phyloP scores from a whole-genome alignment of 23 tunicate genomes.

The Diplosoma virens region DNA sequence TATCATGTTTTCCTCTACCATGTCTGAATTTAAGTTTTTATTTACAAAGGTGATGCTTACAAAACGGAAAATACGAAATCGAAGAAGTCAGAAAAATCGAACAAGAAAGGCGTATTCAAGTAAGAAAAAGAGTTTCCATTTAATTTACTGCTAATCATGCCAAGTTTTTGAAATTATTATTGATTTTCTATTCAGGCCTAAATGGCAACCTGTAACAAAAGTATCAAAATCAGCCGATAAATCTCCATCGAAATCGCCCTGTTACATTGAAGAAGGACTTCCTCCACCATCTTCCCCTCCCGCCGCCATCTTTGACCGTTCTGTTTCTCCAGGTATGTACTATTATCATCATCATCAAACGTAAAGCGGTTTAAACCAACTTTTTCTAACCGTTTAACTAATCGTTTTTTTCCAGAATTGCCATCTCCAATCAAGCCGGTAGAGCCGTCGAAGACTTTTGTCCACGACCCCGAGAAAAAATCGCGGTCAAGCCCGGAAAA shows the following conservation, averaged over 20 bases:
- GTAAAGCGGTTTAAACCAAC: background rate
- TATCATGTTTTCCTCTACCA: background rate
- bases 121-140: background rate
- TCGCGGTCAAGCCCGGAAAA: background rate
- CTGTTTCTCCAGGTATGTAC: background rate
- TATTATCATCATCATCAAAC: background rate
- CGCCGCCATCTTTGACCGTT: background rate
- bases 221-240: background rate
- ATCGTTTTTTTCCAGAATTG: slow-evolving; percentile 3
- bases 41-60: background rate
- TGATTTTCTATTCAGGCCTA: slow-evolving; percentile 22
- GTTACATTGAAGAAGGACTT: background rate
- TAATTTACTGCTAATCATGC: background rate
- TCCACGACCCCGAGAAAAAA: background rate
- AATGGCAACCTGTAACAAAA: slow-evolving; percentile 48
- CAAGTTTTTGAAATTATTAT: background rate
- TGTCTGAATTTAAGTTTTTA: no score
- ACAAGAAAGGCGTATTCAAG: slow-evolving; percentile 33
- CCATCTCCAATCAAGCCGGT: slow-evolving; percentile 81
- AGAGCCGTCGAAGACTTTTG: slow-evolving; percentile 17
- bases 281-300: background rate
- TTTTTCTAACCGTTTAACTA: background rate
- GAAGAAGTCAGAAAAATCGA: slow-evolving; percentile 20
- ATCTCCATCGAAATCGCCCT: slow-evolving; percentile 7
- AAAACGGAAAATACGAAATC: background rate